A percentile compares a stretch with the other conserved stretches of the same genome.
These are phyloP conservation scores for Actinopyga echinites DNA, from an alignment of 53 echinoderm and acorn worm species.

Conservation along the genomic window DNA sequence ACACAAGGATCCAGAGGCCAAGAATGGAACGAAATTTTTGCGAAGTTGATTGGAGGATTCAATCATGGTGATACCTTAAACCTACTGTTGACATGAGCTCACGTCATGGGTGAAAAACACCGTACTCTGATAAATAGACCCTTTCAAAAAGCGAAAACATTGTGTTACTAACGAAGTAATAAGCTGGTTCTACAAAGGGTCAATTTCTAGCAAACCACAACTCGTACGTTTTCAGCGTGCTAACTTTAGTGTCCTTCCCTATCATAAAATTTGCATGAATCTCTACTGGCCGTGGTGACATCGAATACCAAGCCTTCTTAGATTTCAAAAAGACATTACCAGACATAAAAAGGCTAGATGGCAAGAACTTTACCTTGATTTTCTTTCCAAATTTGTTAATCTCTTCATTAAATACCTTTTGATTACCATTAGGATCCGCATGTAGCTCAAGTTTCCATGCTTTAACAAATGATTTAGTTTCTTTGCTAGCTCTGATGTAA, in stretches of 20 bases:
- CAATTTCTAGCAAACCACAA: neutral
- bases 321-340: neutral
- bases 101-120: too few relatives aligned
- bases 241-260: neutral
- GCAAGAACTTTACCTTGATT: neutral
- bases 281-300: neutral
- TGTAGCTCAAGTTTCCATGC: neutral
- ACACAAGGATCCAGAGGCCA: too few relatives aligned
- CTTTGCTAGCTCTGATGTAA: neutral
- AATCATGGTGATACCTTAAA: too few relatives aligned
- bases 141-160: too few relatives aligned
- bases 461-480: neutral
- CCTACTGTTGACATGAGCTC: too few relatives aligned
- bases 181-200: too few relatives aligned
- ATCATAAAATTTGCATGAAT: neutral
- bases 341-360: neutral
- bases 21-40: too few relatives aligned
- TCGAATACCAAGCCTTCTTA: neutral
- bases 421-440: neutral
- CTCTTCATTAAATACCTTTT: neutral
- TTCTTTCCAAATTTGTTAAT: neutral
- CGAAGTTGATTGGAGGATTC: too few relatives aligned
- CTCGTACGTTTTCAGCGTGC: neutral
- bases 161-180: too few relatives aligned
- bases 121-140: too few relatives aligned